These are phyloP conservation scores for Torymus texanus DNA, from an alignment of 2,888 invertebrate genomes.

Conservation along the genomic window DNA sequence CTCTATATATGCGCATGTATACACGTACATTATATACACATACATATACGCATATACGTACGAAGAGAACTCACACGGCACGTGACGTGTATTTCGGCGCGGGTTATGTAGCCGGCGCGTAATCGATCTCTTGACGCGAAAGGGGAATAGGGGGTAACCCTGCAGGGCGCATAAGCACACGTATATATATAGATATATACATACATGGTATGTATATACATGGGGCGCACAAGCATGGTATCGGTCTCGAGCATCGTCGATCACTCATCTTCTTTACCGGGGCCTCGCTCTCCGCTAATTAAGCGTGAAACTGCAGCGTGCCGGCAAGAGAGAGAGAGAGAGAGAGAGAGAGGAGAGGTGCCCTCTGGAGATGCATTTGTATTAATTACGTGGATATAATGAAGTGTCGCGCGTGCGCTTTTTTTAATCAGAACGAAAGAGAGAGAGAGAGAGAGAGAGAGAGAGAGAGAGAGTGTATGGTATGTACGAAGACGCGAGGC, in stretches of 20 bases:
- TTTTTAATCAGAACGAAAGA: slow-evolving; percentile 8
- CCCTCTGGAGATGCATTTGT: slow-evolving; percentile 56
- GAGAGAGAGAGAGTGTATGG: slow-evolving; percentile 28
- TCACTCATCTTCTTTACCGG: slow-evolving; percentile 47
- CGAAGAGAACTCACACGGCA: background rate
- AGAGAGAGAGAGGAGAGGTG: too few relatives aligned
- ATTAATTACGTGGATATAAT: slow-evolving; percentile 55
- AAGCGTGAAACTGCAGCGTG: slow-evolving; percentile 45
- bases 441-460: slow-evolving; percentile 8
- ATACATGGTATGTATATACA: background rate
- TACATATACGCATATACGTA: too few relatives aligned
- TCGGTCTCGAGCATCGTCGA: slow-evolving; percentile 46
- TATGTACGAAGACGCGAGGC: background rate
- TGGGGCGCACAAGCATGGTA: background rate
- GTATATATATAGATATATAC: background rate
- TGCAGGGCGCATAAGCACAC: too few relatives aligned
- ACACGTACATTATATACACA: too few relatives aligned
- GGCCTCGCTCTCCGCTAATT: slow-evolving; percentile 39
- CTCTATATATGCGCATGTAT: too few relatives aligned
- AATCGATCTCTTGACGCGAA: slow-evolving; percentile 43
- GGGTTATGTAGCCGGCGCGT: slow-evolving; percentile 26
- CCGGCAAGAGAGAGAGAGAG: too few relatives aligned
- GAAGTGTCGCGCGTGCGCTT: slow-evolving; percentile 46
- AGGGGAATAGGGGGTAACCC: slow-evolving; percentile 14
- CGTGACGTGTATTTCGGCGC: slow-evolving; percentile 14